A percentile compares a stretch with the other conserved stretches of the same genome.
Conservation (phyloP, 2,113 vertebrate genomes). For the Myrmecophaga tridactyla region DNA sequence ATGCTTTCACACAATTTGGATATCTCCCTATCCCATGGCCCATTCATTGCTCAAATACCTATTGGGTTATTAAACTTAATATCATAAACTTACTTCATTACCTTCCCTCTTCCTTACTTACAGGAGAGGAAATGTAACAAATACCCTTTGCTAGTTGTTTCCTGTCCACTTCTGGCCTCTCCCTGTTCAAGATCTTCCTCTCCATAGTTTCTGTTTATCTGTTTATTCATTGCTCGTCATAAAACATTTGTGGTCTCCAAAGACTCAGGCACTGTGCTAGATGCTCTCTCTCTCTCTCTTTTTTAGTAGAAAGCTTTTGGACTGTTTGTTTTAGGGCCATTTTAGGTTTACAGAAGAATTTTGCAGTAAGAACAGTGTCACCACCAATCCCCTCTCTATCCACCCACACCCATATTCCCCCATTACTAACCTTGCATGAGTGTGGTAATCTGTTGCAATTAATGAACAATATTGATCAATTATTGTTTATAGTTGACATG, state of each 20-base stretch:
- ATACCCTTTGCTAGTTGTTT: neutral
- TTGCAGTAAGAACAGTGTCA: too few relatives aligned
- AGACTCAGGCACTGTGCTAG: neutral
- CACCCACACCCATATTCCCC: too few relatives aligned
- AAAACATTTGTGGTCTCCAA: neutral
- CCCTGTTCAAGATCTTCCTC: neutral
- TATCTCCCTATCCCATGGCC: neutral
- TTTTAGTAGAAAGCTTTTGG: too few relatives aligned
- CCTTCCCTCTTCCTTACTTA: neutral
- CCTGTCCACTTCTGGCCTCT: neutral
- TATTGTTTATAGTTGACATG: too few relatives aligned
- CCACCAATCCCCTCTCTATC: too few relatives aligned
- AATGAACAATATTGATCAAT: too few relatives aligned
- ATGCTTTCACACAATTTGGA: neutral
- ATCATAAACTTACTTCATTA: neutral
- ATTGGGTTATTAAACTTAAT: neutral
- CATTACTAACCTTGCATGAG: too few relatives aligned
- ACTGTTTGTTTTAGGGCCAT: too few relatives aligned
- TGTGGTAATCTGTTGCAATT: too few relatives aligned
- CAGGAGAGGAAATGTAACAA: neutral
- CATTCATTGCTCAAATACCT: neutral
- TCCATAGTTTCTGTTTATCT: neutral
- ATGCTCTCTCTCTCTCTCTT: too few relatives aligned
- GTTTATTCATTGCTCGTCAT: neutral
- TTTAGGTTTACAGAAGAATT: too few relatives aligned